A percentile compares a stretch with the other conserved stretches of the same genome.
phyloP scores from a whole-genome alignment of 1,140 invertebrate genomes.

The Wiebesia pumilae region DNA sequence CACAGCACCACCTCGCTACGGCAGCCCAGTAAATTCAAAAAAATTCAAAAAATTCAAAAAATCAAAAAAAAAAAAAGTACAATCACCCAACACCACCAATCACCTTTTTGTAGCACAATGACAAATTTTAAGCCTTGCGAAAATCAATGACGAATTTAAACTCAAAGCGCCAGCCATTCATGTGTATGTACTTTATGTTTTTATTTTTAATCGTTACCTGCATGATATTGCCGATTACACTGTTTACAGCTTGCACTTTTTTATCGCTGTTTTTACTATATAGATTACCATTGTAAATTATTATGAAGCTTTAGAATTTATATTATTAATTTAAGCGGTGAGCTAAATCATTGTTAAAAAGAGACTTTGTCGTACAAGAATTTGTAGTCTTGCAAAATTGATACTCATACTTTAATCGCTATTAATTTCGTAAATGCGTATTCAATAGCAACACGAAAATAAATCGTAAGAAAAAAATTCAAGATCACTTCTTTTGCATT shows the following conservation, averaged over 20 bases:
- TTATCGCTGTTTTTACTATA: not conserved
- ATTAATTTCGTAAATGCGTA: too few relatives aligned
- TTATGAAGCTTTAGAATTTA: not conserved
- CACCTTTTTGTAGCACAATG: conserved; percentile 51
- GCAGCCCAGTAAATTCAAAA: conserved; percentile 75
- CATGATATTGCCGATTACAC: conserved; percentile 15
- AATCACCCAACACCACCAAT: conserved; percentile 61
- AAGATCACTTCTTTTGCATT: too few relatives aligned
- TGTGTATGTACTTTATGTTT: conserved; percentile 53
- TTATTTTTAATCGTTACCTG: conserved; percentile 29
- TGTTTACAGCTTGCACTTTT: not conserved
- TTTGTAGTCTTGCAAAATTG: not conserved
- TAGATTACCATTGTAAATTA: not conserved
- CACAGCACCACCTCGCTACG: conserved; percentile 76
- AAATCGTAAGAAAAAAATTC: too few relatives aligned
- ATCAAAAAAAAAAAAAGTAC: not conserved
- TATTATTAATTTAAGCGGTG: not conserved
- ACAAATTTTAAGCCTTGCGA: conserved; percentile 38
- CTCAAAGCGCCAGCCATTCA: conserved; percentile 34
- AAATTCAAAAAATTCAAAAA: conserved; percentile 19
- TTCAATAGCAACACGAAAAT: too few relatives aligned
- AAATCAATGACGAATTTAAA: conserved; percentile 29
- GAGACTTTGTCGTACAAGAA: not conserved
- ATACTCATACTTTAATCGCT: not conserved
- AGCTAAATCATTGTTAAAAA: not conserved